Percentiles rank a stretch among this genome's conserved stretches.
phyloP scores from a whole-genome alignment of 2,113 vertebrate species.

The Salvelinus namaycush region DNA sequence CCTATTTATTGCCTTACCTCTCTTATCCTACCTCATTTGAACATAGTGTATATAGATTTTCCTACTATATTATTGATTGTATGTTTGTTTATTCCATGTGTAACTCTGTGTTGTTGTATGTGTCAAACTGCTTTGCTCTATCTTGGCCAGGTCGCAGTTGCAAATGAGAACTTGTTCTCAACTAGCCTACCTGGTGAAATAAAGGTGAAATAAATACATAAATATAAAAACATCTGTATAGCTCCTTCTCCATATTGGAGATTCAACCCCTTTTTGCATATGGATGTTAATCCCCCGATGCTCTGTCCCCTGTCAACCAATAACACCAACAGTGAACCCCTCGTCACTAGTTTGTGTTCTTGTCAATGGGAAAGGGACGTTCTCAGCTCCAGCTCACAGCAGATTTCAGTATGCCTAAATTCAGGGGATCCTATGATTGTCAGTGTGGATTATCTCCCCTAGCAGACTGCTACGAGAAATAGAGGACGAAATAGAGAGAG shows the following conservation, averaged over 20 bases:
- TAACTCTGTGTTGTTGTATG: no score
- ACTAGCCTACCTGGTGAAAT: no score
- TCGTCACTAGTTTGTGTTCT: constrained; percentile 32
- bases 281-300: constrained; percentile 30
- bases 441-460: constrained; percentile 64
- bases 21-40: no score
- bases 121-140: no score
- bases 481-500: constrained; percentile 10
- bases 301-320: constrained; percentile 63
- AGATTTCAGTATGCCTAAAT: constrained; percentile 41
- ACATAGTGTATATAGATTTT: no score
- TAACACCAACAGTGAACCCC: constrained; percentile 34
- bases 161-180: no score
- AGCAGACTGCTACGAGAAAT: constrained; percentile 37
- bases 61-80: no score
- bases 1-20: no score
- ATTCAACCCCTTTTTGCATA: not conserved
- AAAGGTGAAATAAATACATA: no score
- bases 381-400: constrained; percentile 31
- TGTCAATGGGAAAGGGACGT: constrained; percentile 49
- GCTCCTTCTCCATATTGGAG: not conserved
- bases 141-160: no score
- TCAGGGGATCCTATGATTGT: constrained; percentile 61
- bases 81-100: no score
- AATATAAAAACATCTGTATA: no score